Conservation (phyloP, 2,113 vertebrate genomes). For the Bubo blakistoni region DNA sequence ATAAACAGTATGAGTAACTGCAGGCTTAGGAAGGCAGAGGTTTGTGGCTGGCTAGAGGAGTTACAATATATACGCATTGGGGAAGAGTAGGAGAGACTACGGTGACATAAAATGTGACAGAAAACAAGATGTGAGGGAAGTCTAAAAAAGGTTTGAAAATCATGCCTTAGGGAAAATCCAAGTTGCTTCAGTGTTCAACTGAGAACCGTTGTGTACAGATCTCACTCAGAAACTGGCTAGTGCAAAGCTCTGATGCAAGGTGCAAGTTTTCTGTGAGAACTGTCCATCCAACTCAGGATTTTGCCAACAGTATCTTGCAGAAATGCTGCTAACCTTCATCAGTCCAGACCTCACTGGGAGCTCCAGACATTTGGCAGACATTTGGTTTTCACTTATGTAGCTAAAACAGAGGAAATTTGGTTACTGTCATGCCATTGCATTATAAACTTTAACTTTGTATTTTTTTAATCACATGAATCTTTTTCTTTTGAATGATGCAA, state of each 20-base stretch:
- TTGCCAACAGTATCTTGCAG: not conserved
- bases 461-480: not conserved
- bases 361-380: not conserved
- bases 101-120: not conserved
- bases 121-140: not conserved
- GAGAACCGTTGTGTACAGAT: not conserved
- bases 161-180: not conserved
- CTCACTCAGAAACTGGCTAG: not conserved
- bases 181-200: not conserved
- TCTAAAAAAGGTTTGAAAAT: not conserved
- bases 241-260: not conserved
- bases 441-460: not conserved
- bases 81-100: not conserved
- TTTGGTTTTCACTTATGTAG: not conserved
- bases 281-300: not conserved
- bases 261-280: not conserved
- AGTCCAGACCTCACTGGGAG: not conserved
- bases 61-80: fast-evolving
- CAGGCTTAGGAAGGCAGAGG: not conserved
- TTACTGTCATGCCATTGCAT: not conserved
- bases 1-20: not conserved
- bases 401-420: not conserved
- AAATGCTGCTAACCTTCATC: not conserved
- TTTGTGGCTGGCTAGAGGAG: not conserved
- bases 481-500: not conserved